Evolutionary conservation across 2,888 invertebrate genomes (phyloP).

Genomic region (Meiosimyza platycephala): DNA sequence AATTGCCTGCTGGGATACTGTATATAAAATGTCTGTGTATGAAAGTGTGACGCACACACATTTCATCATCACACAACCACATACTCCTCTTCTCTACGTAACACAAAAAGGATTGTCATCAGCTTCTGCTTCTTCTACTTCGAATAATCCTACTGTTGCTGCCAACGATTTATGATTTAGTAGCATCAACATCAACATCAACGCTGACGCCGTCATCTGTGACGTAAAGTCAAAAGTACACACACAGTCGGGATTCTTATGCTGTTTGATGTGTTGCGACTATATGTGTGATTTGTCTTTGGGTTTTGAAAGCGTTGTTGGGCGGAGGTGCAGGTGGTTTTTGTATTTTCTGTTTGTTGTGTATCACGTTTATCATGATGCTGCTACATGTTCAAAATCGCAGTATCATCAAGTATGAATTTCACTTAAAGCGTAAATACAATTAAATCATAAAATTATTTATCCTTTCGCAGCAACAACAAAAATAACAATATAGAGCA

Average conservation of each 20-base stretch:
- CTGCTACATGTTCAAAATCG: background rate
- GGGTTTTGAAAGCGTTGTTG: background rate
- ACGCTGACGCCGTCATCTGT: background rate
- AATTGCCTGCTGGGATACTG: too few species aligned
- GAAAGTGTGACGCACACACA: too few species aligned
- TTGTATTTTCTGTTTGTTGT: background rate
- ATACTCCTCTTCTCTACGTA: too few species aligned
- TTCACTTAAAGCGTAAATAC: constrained; percentile 16
- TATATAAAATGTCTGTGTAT: too few species aligned
- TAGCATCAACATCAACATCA: constrained; percentile 1
- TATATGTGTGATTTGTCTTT: too few species aligned
- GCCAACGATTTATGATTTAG: constrained; percentile 11
- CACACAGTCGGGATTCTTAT: background rate
- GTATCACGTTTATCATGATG: background rate
- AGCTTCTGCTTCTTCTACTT: background rate
- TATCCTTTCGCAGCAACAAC: background rate
- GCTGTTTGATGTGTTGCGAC: too few species aligned
- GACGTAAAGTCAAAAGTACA: constrained; percentile 22
- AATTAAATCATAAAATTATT: constrained; percentile 18
- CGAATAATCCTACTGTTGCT: constrained; percentile 18
- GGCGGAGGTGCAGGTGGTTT: background rate
- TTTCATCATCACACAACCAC: too few species aligned
- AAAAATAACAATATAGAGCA: background rate
- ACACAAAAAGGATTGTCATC: constrained; percentile 22
- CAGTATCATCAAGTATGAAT: constrained; percentile 8